Conservation (phyloP, 2,113 vertebrate species). For the Nycticorax nycticorax region DNA sequence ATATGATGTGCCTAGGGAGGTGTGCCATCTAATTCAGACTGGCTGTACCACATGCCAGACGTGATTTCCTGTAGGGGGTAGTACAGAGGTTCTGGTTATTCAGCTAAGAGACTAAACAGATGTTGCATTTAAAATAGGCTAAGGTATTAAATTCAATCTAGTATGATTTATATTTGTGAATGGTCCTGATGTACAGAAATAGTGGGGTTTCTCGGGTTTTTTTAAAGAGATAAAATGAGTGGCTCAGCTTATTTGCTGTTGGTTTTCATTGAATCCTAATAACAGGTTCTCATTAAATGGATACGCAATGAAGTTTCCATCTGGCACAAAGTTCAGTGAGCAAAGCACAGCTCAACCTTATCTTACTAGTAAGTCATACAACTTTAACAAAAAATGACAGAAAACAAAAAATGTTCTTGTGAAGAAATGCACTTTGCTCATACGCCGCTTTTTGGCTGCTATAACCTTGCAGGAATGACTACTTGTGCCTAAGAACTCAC, state of each 20-base stretch:
- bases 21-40: neutral
- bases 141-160: neutral
- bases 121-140: neutral
- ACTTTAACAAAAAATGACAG: neutral
- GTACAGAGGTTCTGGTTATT: neutral
- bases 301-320: neutral
- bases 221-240: neutral
- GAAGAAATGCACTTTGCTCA: neutral
- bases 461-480: neutral
- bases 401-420: neutral
- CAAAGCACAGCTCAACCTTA: neutral
- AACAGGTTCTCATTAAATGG: neutral
- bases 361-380: neutral
- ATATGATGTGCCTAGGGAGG: neutral
- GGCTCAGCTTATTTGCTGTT: neutral
- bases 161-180: neutral
- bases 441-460: neutral
- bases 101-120: slow-evolving; percentile 55
- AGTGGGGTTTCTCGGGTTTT: neutral
- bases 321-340: neutral
- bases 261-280: neutral
- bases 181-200: neutral
- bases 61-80: slow-evolving; percentile 26
- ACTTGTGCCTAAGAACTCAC: slow-evolving; percentile 73
- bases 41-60: neutral